Evolutionary conservation across 1,140 invertebrate genomes (phyloP).

Genomic region (Lepidurus couesii): DNA sequence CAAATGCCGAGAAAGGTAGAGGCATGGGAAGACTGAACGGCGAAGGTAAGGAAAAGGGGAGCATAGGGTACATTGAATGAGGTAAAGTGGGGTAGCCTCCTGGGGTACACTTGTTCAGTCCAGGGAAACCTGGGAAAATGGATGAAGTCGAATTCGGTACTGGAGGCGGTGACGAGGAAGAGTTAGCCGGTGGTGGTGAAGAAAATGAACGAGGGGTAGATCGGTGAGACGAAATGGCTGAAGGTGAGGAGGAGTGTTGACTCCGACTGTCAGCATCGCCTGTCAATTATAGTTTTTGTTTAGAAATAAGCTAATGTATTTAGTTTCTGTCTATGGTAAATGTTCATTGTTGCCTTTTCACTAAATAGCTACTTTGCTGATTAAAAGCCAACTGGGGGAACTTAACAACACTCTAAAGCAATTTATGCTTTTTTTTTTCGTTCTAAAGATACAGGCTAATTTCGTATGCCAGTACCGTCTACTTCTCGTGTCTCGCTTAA

Average conservation of each 20-base stretch:
- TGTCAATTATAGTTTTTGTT: background rate
- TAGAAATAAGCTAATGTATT: no score
- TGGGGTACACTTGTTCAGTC: background rate
- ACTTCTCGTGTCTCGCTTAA: no score
- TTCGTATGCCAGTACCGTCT: no score
- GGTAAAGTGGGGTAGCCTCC: constrained; percentile 24
- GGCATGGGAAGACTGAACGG: constrained; percentile 30
- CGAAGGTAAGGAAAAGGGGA: constrained; percentile 30
- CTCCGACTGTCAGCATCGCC: background rate
- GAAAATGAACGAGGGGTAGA: background rate
- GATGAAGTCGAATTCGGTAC: background rate
- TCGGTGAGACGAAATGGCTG: background rate
- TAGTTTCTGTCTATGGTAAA: no score
- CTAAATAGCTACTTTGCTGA: background rate
- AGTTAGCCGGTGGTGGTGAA: background rate
- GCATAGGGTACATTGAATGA: constrained; percentile 25
- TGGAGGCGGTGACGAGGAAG: background rate
- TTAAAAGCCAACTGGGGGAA: background rate
- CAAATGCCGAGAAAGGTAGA: constrained; percentile 15
- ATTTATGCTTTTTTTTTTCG: background rate
- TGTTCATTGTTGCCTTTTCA: background rate
- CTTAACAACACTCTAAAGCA: background rate
- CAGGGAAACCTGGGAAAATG: background rate
- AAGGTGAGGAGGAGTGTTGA: background rate
- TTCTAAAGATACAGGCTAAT: no score